Evolutionary conservation across 2,797 vertebrate genomes (phyloP).

Genomic region (Scolopax bukidnonensis): DNA sequence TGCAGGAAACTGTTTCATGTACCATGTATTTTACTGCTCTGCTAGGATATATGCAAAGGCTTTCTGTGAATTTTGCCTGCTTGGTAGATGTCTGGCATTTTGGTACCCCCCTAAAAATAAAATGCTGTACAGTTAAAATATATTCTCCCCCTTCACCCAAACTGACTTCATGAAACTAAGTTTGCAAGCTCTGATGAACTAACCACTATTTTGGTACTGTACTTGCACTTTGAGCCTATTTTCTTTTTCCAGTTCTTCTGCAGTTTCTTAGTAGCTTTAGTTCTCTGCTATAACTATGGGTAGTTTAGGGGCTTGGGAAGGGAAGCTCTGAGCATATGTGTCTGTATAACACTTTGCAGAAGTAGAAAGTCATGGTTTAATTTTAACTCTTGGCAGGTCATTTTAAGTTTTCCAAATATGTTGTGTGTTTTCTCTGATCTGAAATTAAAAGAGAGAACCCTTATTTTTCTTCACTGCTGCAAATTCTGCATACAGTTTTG

Average conservation of each 20-base stretch:
- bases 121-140: not conserved
- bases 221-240: not conserved
- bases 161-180: not conserved
- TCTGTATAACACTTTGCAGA: not conserved
- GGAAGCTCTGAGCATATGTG: not conserved
- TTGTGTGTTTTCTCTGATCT: not conserved
- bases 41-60: not conserved
- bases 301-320: not conserved
- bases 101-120: not conserved
- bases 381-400: slow-evolving; percentile 29
- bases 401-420: not conserved
- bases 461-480: not conserved
- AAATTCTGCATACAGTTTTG: not conserved
- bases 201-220: not conserved
- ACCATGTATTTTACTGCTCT: not conserved
- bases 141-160: not conserved
- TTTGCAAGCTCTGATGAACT: not conserved
- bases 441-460: not conserved
- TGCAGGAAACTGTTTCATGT: not conserved
- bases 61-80: slow-evolving; percentile 13
- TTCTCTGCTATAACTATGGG: not conserved
- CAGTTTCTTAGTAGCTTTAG: not conserved
- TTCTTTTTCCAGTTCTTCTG: not conserved
- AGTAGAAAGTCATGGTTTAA: not conserved
- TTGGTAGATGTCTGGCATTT: slow-evolving; percentile 9